Base-by-base conservation (phyloP, 2,113 vertebrate genomes). In the Ophthalmolycus amberensis region DNA sequence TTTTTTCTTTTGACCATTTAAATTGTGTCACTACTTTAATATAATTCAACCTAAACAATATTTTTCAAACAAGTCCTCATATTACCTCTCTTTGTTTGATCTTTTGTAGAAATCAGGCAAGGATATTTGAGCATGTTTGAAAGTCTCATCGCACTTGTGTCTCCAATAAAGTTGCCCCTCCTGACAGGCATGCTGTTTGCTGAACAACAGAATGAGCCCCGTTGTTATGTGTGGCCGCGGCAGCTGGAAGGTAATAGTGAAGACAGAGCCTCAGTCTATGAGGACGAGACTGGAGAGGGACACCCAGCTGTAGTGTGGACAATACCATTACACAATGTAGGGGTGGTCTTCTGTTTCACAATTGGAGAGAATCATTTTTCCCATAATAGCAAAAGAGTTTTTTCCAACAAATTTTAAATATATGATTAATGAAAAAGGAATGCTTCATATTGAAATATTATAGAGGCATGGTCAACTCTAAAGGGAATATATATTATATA, bases 181-280 rank as follows among this genome's bases (percentile, higher is more conserved):
- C 85, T 96, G 95, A 97, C 96, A 96, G 96, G 95, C 94, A 91
- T 74, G 93, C 94, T 96, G 96, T 97, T 96, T 96, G 95, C 93
- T 90, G 96, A 96, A 97, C 96, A 96, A 97, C 97, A 99, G 96
- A 97, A 95, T 91, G 84, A 94, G 91, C 95, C 96, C 94, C 97
- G 97, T 98, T 97, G 96, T 97, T 95, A 95, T 96, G 94, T 89
- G 90, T 88, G 94, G 94, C 94, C 95, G 93, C 92, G 94, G 96
- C 96, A 97, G 97, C 97, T 97, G 95, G 95, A 95, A 97, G 95
- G 96, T 96, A 95, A 96, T 94, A 94, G 95, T 93, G 92, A 95
- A 95, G 96, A 97, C 96, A 97, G 96, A 96, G 95, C 94, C 93
- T 96, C 95, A 94, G 96, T 97, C 95, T 97, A 86, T 94, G 94